phyloP scores from a whole-genome alignment of 1,140 invertebrate genomes.

The Drosophila sproati region DNA sequence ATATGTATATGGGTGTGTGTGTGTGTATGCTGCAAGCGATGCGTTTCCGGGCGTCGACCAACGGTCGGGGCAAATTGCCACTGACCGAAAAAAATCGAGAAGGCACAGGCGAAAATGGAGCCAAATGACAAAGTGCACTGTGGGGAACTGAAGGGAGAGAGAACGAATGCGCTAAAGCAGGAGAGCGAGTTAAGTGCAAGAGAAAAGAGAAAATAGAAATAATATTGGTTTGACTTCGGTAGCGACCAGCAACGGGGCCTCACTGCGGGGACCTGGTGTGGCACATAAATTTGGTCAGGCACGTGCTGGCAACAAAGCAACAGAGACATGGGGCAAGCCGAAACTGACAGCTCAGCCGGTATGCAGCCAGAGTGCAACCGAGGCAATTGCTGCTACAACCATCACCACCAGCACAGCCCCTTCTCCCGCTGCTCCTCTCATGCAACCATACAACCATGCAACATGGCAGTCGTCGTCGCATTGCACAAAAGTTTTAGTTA shows the following conservation, averaged over 20 bases:
- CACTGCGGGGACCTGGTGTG: constrained; percentile 17
- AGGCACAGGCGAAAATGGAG: constrained; percentile 42
- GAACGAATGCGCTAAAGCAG: no score
- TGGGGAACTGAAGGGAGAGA: background rate
- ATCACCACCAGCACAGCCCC: background rate
- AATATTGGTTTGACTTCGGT: constrained; percentile 74
- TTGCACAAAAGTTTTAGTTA: constrained; percentile 41
- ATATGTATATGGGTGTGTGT: constrained; percentile 8
- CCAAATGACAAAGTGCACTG: constrained; percentile 65
- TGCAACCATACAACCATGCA: constrained; percentile 1
- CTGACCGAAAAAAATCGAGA: constrained; percentile 74
- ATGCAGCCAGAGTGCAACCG: constrained; percentile 5
- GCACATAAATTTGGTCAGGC: constrained; percentile 45
- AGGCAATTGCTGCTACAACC: constrained; percentile 5
- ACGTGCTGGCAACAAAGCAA: constrained; percentile 51
- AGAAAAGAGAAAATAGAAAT: constrained; percentile 38
- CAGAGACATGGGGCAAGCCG: constrained; percentile 31
- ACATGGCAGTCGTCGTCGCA: constrained; percentile 16
- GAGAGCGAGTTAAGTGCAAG: background rate
- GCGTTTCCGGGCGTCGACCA: constrained; percentile 47
- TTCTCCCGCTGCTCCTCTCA: background rate
- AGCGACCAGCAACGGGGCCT: constrained; percentile 13
- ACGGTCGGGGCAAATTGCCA: constrained; percentile 69
- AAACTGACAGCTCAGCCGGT: constrained; percentile 26
- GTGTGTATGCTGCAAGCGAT: constrained; percentile 18